Base-by-base conservation (phyloP, 35 echinoderm and acorn worm genomes). In the Strongylocentrotus purpuratus region DNA sequence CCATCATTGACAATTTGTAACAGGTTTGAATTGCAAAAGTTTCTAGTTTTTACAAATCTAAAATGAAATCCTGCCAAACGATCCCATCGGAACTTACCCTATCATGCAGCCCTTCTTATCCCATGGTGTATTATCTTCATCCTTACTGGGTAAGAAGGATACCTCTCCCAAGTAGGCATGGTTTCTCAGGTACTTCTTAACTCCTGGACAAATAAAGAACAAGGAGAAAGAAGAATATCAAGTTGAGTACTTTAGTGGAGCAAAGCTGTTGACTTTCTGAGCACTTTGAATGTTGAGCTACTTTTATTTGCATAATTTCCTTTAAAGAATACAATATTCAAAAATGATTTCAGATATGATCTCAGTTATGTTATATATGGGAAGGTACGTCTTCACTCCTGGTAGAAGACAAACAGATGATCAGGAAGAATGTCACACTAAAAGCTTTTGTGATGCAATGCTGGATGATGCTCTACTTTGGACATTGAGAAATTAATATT, bases 121-220 rank as follows among this genome's bases (percentile, higher is more conserved):
- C 96, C 95, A 95, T 11, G 98, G 98, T 45, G 95, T 90, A 52
- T 99, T 95, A 33, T 96, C 97, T 47, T 97, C 94, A 94, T 99
- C 97, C 22, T 87, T 92, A 92, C 91, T 96, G 31, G 97, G 95
- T 45, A 99, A 86, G 50, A 96, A 99, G 5, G 95, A 48, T 2
- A 99, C 97, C n/a, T 96, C 95, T 18, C 97, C 98, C 78, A 94
- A 48, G 71, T 99, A 99, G 0, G 95, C 94, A 71, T 96, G 92
- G 85, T 99, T 96, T 12, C 94, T 85, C 58, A 99, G 45, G 60
- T 95, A 97, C 92, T 97, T 96, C 96, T 96, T 94, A 28, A 96
- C 92, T 88, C 98, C 98, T 99, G 33, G 33, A 15, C 12, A 89
- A 46, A 31, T 20, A 32, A 25, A 31, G 2, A 46, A 32, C 22